Base-by-base conservation (phyloP, 2,797 vertebrate genomes). In the Eutrigla gurnardus region DNA sequence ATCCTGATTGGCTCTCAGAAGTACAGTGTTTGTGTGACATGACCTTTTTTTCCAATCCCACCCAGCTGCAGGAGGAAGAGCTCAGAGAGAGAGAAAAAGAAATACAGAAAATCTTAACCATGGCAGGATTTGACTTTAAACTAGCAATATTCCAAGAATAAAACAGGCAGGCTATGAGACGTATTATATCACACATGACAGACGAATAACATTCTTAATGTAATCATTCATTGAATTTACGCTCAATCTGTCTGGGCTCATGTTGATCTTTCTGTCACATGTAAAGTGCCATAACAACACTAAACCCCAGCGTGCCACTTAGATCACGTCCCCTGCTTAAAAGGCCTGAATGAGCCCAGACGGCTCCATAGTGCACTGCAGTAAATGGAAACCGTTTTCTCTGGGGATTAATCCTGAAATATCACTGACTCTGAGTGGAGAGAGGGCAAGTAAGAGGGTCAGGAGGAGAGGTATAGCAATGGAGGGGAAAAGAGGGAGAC, bases 321-420 rank as follows among this genome's bases (percentile, higher is more conserved):
- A 62, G 33, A 77, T 47, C 52, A 50, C 60, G 57, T 42, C 33
- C 39, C 25, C 50, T 25, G 54, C 57, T 52, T 57, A 17, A 18
- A 57, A 65, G 65, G 43, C 61, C 73, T 74, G 81, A 87, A 86
- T 80, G 70, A 78, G 69, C 53, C 61, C 65, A 77, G 62, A 82
- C 77, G 62, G 62, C 57, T 60, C 66, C 77, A 76, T 64, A 79
- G 67, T 67, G 55, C 40, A 15, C 37, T 18, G 35, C 69, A 57
- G 89, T 70, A 79, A 86, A 89, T 92, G 89, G 91, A 93, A 94
- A 93, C 74, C 59, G 73, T 82, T 85, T 88, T 78, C 87, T 85
- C 85, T 65, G 66, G 80, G 87, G 90, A 92, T 91, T 90, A 89
- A 89, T 89, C 89, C 80, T 67, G 91, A 92, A 92, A 93, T 92